Percentiles rank a stretch among this genome's conserved stretches.
Conservation (phyloP, 2,113 vertebrate genomes). For the Monarcha castaneiventris region DNA sequence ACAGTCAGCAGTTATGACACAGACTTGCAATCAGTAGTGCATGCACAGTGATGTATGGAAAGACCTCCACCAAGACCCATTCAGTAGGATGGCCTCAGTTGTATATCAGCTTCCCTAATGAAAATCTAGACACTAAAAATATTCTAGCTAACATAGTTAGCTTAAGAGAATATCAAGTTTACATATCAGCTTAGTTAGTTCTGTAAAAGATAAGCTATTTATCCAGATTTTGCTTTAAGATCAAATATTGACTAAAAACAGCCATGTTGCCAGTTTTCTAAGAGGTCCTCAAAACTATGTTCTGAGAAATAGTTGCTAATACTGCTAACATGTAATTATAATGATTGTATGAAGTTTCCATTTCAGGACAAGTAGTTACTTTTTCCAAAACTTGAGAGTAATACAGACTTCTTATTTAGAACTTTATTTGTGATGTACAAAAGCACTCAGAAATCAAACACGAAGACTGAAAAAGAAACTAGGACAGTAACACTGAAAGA, state of each 20-base stretch:
- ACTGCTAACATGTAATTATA: neutral
- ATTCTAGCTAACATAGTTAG: neutral
- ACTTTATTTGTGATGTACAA: neutral
- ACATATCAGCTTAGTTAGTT: neutral
- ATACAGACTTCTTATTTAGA: neutral
- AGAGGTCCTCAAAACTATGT: neutral
- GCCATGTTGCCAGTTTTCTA: neutral
- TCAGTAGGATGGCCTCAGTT: neutral
- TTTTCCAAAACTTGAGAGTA: neutral
- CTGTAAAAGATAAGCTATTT: neutral
- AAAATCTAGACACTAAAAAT: neutral
- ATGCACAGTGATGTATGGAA: neutral
- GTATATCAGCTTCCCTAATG: neutral
- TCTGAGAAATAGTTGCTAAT: neutral
- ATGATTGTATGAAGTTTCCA: neutral
- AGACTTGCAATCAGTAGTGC: neutral
- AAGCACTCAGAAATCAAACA: slow-evolving; percentile 6
- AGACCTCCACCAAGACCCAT: neutral
- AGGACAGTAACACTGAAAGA: neutral
- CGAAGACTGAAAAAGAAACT: neutral
- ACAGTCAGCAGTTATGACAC: neutral
- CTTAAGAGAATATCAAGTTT: neutral
- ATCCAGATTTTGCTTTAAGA: neutral
- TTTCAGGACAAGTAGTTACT: neutral
- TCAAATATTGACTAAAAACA: neutral